Conservation (phyloP, 2,888 invertebrate genomes). For the Rhingia rostrata region DNA sequence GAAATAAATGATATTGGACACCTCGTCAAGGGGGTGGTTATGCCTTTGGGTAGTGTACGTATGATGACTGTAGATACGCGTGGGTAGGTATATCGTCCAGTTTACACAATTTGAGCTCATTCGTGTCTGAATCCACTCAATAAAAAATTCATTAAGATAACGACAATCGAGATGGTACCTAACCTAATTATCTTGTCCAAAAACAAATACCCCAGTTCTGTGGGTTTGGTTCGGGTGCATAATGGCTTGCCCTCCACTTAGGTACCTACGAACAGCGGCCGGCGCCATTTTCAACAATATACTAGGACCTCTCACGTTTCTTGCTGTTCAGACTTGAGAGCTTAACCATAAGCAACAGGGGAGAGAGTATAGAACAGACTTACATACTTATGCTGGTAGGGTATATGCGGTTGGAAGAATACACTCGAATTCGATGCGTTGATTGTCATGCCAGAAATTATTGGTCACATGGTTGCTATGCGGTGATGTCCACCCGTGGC, state of each 20-base stretch:
- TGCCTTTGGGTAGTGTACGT: not conserved
- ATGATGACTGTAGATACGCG: conserved; percentile 11
- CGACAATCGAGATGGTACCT: conserved; percentile 60
- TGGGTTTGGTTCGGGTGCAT: conserved; percentile 50
- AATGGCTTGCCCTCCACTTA: conserved; percentile 50
- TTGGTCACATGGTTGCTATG: conserved; percentile 53
- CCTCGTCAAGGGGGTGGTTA: conserved; percentile 44
- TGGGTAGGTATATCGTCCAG: conserved; percentile 27
- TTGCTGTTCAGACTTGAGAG: too few relatives aligned
- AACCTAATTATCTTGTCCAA: conserved; percentile 68
- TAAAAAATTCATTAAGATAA: conserved; percentile 72
- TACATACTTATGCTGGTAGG: not conserved
- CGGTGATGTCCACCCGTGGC: conserved; percentile 14
- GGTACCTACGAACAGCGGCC: conserved; percentile 38
- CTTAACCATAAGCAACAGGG: not conserved
- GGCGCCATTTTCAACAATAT: conserved; percentile 55
- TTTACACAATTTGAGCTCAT: conserved; percentile 62
- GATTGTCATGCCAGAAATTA: conserved; percentile 53
- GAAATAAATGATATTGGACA: conserved; percentile 69
- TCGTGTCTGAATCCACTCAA: conserved; percentile 65
- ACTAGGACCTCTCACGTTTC: conserved; percentile 3
- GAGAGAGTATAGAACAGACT: not conserved
- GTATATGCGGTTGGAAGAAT: conserved; percentile 2
- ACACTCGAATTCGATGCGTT: conserved; percentile 49
- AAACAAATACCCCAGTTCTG: conserved; percentile 53